Base-by-base conservation (phyloP, 1,140 invertebrate species). In the Drosophila teissieri region DNA sequence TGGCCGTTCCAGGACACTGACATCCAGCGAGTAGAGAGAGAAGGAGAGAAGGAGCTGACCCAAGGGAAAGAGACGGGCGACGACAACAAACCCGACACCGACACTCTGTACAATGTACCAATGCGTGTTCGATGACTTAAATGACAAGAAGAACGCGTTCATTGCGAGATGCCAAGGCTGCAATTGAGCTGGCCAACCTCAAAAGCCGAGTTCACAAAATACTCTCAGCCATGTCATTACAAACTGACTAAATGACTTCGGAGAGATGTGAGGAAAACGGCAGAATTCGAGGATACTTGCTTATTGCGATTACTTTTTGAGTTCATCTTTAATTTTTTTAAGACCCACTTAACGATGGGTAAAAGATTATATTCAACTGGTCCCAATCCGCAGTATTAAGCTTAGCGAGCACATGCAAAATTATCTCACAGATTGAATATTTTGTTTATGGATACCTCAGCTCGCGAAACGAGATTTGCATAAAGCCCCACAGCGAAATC, bases 121-220 rank as follows among this genome's bases (percentile, higher is more conserved):
- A 91, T 91, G 90, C 90, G 83, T 91, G 90, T 91, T 91, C 90
- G 85, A 91, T 91, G 81, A 91, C 78, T 91, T 88, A 91, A 91
- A 86, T 89, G 90, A 91, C 90, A 91, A 81, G 76, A 64, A 45
- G 60, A 77, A 72, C 75, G 75, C 64, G 58, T 65, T 78, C 67
- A 79, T 60, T 67, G 52, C 12, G 24, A 68, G 48, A 69, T 64
- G 60, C 65, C 65, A 68, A 45, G 39, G 40, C 39, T 53, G 65
- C 64, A 64, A 68, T 68, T 68, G 60, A 68, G 65, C 64, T 22
- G 61, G 39, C 39, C 64, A 51, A 62, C 34, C 58, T 55, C 44
- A 63, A 63, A 64, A 78, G 49, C 36, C 56, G 31, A 70, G 83
- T 88, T 86, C 79, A 68, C 81, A 81, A 85, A 86, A 86, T 82